Evolutionary conservation across 2,888 invertebrate genomes (phyloP).

Genomic region (Ennomos fuscantarius): DNA sequence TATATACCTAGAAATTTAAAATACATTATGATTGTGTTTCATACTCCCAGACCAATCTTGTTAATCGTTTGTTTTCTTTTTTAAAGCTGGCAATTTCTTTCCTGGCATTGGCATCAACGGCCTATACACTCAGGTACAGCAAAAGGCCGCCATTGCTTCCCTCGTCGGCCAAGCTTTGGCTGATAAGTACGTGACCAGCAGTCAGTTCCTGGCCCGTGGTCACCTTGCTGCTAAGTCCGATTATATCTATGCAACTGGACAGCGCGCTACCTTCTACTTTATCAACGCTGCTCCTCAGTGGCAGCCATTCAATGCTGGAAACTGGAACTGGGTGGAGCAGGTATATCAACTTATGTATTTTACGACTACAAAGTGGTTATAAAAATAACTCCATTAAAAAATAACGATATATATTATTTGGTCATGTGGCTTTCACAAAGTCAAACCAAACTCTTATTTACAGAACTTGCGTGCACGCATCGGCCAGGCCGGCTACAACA

Average conservation of each 20-base stretch:
- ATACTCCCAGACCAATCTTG: no score
- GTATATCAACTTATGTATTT: conserved; percentile 37
- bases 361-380: background rate
- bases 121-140: conserved; percentile 68
- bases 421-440: no score
- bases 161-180: conserved; percentile 64
- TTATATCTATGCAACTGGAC: conserved; percentile 85
- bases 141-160: conserved; percentile 58
- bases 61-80: no score
- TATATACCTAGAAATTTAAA: no score
- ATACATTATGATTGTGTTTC: no score
- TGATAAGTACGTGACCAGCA: conserved; percentile 73
- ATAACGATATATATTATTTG: no score
- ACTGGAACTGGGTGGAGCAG: conserved; percentile 84
- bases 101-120: conserved; percentile 69
- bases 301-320: conserved; percentile 86
- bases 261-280: conserved; percentile 86
- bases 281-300: conserved; percentile 88
- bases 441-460: background rate
- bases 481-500: conserved; percentile 64
- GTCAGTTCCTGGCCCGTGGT: conserved; percentile 83
- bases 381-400: no score
- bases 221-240: conserved; percentile 87
- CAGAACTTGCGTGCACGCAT: conserved; percentile 72
- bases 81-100: conserved; percentile 78